phyloP scores from a whole-genome alignment of 2,888 invertebrate genomes.

The Dryobotodes eremita region DNA sequence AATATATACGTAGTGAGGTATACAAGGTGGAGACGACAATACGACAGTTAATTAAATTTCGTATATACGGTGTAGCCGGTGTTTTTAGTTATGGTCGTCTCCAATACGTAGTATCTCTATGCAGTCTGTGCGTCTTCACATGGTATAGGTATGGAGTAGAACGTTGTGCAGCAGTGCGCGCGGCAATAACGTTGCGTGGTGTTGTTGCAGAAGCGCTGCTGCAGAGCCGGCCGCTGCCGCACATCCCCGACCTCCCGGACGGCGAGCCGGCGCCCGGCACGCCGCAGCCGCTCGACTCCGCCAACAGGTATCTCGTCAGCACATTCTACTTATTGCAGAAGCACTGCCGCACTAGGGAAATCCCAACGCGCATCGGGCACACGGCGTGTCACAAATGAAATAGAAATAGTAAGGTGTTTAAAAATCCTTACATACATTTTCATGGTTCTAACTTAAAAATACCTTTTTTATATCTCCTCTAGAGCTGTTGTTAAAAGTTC shows the following conservation, averaged over 20 bases:
- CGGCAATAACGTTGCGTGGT: constrained; percentile 3
- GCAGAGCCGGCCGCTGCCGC: constrained; percentile 98
- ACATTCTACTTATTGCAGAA: constrained; percentile 91
- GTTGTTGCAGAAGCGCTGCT: constrained; percentile 95
- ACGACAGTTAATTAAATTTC: too few species aligned
- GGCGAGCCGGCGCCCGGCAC: constrained; percentile 88
- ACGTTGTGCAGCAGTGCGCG: not conserved
- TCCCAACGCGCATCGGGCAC: not conserved
- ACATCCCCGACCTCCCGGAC: constrained; percentile 96
- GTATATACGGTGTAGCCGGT: too few species aligned
- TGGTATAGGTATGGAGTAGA: not conserved
- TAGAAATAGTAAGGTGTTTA: not conserved
- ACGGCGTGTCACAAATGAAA: not conserved
- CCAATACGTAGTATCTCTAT: too few species aligned
- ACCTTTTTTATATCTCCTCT: not conserved
- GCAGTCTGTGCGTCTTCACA: too few species aligned
- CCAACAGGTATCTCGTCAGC: constrained; percentile 80
- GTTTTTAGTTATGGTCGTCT: too few species aligned
- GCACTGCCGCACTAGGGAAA: constrained; percentile 96
- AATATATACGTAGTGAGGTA: not conserved
- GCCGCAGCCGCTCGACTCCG: constrained; percentile 85
- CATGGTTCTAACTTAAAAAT: not conserved
- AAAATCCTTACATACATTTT: not conserved
- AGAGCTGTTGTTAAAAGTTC: not conserved
- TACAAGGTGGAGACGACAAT: too few species aligned